A percentile compares a stretch with the other conserved stretches of the same genome.
These are phyloP conservation scores for Centroberyx gerrardi DNA, from an alignment of 2,797 vertebrate genomes.

Conservation along the genomic window DNA sequence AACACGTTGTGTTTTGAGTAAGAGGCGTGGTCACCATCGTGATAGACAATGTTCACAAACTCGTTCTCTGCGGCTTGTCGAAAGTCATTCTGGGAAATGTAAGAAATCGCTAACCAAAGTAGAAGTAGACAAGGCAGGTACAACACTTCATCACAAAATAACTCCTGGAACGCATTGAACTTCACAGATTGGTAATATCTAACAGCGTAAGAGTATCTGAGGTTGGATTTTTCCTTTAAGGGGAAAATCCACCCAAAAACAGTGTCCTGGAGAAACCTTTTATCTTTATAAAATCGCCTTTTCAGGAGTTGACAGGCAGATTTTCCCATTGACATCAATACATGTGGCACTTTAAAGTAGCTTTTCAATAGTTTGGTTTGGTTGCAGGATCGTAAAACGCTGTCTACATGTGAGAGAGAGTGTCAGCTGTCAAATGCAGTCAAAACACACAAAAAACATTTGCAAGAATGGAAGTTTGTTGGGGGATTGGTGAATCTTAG, in stretches of 20 bases:
- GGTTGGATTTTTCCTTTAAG: neutral
- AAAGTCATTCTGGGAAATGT: neutral
- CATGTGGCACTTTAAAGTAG: neutral
- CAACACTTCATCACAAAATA: too few relatives aligned
- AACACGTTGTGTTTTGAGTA: conserved; percentile 22
- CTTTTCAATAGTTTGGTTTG: neutral
- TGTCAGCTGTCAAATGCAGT: too few relatives aligned
- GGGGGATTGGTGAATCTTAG: too few relatives aligned
- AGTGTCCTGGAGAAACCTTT: neutral
- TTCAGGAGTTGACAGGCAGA: neutral
- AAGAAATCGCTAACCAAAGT: neutral
- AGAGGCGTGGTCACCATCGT: neutral
- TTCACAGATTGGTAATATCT: too few relatives aligned
- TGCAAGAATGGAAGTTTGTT: neutral
- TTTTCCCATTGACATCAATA: neutral
- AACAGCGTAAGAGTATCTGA: neutral
- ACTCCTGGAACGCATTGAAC: too few relatives aligned
- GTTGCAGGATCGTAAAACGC: neutral
- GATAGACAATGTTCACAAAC: too few relatives aligned
- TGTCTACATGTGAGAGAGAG: too few relatives aligned
- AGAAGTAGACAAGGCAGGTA: too few relatives aligned
- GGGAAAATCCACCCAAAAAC: conserved; percentile 2
- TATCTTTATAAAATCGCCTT: neutral
- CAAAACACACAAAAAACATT: neutral
- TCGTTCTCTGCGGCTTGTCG: too few relatives aligned